These are phyloP conservation scores for Diprion similis DNA, from an alignment of 1,140 invertebrate genomes.

Conservation along the genomic window DNA sequence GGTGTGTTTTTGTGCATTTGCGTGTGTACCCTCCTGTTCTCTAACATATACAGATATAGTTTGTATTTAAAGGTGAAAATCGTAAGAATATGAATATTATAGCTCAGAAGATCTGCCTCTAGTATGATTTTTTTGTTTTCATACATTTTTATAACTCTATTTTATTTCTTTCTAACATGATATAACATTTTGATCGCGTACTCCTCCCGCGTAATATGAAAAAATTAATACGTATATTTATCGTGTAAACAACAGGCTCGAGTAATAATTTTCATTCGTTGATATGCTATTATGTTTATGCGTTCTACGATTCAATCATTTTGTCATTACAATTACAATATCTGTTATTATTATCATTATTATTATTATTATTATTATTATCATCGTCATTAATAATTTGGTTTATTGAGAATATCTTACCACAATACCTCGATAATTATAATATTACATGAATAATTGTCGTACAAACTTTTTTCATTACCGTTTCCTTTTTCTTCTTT, in stretches of 20 bases:
- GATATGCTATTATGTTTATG: conserved; percentile 16
- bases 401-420: not conserved
- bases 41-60: not conserved
- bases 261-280: not conserved
- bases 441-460: not conserved
- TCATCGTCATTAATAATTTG: too few species aligned
- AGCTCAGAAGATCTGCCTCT: not conserved
- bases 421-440: too few species aligned
- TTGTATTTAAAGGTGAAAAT: conserved; percentile 6
- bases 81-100: not conserved
- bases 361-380: not conserved
- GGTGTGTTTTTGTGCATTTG: too few species aligned
- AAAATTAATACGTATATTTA: not conserved
- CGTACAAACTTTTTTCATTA: conserved; percentile 7
- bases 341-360: not conserved
- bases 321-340: not conserved
- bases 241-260: not conserved
- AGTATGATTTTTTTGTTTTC: not conserved
- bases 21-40: too few species aligned
- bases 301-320: conserved; percentile 8
- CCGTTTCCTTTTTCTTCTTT: conserved; percentile 11
- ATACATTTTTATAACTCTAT: not conserved
- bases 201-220: not conserved
- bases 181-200: not conserved
- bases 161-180: not conserved